Conservation (phyloP, 2,797 vertebrate genomes). For the Thamnophis elegans region DNA sequence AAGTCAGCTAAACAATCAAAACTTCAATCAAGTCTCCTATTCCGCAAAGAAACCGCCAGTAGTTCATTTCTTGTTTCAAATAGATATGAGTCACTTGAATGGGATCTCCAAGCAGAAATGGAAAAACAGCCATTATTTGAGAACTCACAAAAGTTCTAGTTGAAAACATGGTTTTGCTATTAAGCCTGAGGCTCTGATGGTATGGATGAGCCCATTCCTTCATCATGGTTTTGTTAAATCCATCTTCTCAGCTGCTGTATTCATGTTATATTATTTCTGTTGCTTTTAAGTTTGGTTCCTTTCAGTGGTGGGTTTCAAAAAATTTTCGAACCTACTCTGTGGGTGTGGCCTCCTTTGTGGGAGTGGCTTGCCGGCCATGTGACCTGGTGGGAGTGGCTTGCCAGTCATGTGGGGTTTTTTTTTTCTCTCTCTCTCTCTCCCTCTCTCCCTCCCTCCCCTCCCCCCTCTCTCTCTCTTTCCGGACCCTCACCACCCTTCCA, state of each 20-base stretch:
- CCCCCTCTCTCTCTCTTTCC: no score
- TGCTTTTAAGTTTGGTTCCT: neutral
- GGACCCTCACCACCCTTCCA: no score
- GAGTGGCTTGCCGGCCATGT: no score
- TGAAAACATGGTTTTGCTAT: neutral
- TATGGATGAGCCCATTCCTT: neutral
- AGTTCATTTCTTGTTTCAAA: neutral
- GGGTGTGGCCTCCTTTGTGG: no score
- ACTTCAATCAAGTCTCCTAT: neutral
- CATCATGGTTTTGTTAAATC: neutral
- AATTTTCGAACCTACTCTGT: no score
- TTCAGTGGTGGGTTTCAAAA: no score
- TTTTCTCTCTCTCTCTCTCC: no score
- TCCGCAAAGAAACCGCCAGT: neutral
- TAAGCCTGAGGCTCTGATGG: neutral
- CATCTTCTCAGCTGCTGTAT: neutral
- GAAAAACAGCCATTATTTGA: neutral
- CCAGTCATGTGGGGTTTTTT: no score
- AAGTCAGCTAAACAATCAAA: neutral
- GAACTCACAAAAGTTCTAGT: neutral
- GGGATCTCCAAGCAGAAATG: neutral
- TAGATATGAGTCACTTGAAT: neutral
- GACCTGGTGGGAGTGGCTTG: no score
- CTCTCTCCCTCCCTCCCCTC: no score
- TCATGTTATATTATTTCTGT: neutral